Base-by-base conservation (phyloP, 2,797 vertebrate genomes). In the Nannoperca australis region DNA sequence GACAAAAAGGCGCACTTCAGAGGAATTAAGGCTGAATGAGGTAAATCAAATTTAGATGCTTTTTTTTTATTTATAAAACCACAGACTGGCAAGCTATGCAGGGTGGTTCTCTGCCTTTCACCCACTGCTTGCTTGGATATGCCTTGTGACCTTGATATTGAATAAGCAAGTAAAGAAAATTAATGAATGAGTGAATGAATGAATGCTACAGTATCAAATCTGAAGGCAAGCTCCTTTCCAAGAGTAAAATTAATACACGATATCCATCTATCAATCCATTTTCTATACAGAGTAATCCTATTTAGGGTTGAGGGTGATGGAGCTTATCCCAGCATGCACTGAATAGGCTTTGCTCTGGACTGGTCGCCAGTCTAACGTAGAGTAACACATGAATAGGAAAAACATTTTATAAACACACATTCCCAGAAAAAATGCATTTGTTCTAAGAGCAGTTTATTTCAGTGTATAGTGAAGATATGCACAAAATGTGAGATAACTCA, bases 91-190 rank as follows among this genome's bases (percentile, higher is more conserved):
- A 73, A 20, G 63, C 27, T 67, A 11, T 65, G 13, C 15, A 18
- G 4, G 14, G 22, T 60, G 76, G 63, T 76, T 85, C 53, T 80
- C 14, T 63, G 40, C 34, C 14, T 82, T 81, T 27, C 53, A 70
- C 70, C 44, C 58, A 80, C 69, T 42, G 53, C 64, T 67, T 65
- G 38, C 34, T 32, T 54, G 30, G 34, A 77, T 36, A 34, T 45
- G 62, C 30, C 24, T 51, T 55, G 49, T 1, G 24, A 86, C 85
- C 84, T 90, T 89, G 64, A 79, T 73, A 75, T 30, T 70, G 55
- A 85, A 69, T 50, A 73, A 47, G 55, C 61, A 64, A 20, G 67
- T 76, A 70, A 24, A 69, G 51, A 82, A 73, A 83, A 82, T 44
- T 2, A 83, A 67, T 62, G 17, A 82, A 75, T n/a, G n/a, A n/a